phyloP scores from a whole-genome alignment of 2,113 vertebrate species.

The Pristiophorus japonicus region DNA sequence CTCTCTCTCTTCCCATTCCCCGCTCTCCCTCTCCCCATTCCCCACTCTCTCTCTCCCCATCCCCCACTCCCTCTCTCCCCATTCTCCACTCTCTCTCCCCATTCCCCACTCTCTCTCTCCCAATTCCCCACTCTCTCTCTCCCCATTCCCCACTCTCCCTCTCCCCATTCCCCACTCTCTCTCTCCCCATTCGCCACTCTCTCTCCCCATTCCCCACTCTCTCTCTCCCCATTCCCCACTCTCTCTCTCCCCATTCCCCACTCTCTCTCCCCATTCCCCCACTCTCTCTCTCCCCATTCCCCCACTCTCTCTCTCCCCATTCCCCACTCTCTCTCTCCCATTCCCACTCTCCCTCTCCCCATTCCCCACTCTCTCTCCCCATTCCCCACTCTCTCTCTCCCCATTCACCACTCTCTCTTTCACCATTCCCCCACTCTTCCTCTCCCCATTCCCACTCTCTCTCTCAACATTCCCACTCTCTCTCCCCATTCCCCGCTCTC shows the following conservation, averaged over 20 bases:
- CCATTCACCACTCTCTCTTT: background rate
- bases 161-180: background rate
- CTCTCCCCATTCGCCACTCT: too few species aligned
- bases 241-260: too few species aligned
- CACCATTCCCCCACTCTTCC: background rate
- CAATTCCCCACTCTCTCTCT: too few species aligned
- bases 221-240: too few species aligned
- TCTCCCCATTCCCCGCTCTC: background rate
- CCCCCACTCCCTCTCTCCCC: background rate
- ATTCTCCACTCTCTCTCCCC: background rate
- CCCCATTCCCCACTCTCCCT: background rate
- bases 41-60: too few species aligned
- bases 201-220: too few species aligned
- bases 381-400: background rate
- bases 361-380: too few species aligned
- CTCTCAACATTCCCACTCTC: too few species aligned
- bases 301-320: too few species aligned
- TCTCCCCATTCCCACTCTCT: too few species aligned
- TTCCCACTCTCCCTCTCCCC: background rate
- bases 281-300: background rate
- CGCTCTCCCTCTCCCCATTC: background rate
- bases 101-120: background rate
- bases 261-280: background rate
- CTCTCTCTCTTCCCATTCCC: too few species aligned
- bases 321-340: background rate